A percentile compares a stretch with the other conserved stretches of the same genome.
Conservation (phyloP, 2,113 vertebrate species). For the Microtus richardsoni region DNA sequence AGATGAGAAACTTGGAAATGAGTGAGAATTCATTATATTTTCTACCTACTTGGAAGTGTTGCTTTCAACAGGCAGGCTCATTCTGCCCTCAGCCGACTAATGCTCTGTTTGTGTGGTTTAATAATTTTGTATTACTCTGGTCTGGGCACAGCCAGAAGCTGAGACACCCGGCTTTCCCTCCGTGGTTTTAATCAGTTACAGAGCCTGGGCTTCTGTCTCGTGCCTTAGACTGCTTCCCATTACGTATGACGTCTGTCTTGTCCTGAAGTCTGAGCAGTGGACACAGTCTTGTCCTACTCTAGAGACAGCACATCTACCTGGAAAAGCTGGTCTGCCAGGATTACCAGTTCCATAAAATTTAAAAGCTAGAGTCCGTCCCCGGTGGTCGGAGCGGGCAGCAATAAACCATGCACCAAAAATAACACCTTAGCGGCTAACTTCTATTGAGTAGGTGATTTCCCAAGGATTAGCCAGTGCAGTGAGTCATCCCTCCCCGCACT, state of each 20-base stretch:
- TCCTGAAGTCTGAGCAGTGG: not conserved
- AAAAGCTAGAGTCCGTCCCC: constrained; percentile 32
- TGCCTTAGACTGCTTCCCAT: constrained; percentile 23
- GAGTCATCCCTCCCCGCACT: constrained; percentile 67
- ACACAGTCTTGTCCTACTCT: not conserved
- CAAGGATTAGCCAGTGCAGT: constrained; percentile 69
- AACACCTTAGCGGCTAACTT: constrained; percentile 62
- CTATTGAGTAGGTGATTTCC: constrained; percentile 81
- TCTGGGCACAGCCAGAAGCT: constrained; percentile 20
- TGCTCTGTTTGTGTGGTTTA: not conserved
- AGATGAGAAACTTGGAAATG: not conserved
- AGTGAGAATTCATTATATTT: not conserved
- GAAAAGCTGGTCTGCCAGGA: not conserved
- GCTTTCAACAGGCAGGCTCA: not conserved
- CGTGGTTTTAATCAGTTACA: constrained; percentile 66
- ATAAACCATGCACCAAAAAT: constrained; percentile 76
- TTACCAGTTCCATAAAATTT: constrained; percentile 29
- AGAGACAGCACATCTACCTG: constrained; percentile 53
- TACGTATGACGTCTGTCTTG: not conserved
- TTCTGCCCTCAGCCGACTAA: not conserved
- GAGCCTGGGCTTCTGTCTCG: constrained; percentile 28
- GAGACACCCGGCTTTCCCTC: not conserved
- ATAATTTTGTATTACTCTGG: not conserved
- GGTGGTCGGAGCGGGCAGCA: constrained; percentile 39
- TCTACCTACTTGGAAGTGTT: not conserved